A percentile compares a stretch with the other conserved stretches of the same genome.
phyloP scores from a whole-genome alignment of 2,113 vertebrate species.

The Psilopsiagon aurifrons region DNA sequence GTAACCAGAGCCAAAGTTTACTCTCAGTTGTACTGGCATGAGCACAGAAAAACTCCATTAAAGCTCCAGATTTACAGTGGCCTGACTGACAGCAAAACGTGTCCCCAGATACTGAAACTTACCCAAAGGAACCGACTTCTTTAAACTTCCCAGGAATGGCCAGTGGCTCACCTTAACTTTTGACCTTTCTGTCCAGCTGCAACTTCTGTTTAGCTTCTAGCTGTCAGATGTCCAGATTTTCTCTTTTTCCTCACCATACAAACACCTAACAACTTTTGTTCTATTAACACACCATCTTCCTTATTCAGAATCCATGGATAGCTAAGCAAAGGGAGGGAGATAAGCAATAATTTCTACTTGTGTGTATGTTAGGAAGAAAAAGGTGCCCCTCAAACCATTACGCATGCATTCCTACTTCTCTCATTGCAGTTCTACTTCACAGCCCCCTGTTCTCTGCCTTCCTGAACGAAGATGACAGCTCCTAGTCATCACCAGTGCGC shows the following conservation, averaged over 20 bases:
- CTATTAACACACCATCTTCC: neutral
- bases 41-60: neutral
- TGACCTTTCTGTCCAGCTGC: neutral
- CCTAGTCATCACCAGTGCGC: neutral
- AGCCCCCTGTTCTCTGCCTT: fast-evolving
- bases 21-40: neutral
- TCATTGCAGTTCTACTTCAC: neutral
- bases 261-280: neutral
- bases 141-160: neutral
- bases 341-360: neutral
- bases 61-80: constrained; percentile 9
- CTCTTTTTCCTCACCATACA: neutral
- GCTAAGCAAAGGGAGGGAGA: neutral
- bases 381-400: neutral
- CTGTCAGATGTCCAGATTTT: neutral
- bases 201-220: neutral
- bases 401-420: neutral
- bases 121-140: neutral
- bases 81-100: neutral
- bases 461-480: neutral
- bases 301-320: neutral
- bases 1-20: constrained; percentile 28
- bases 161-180: neutral
- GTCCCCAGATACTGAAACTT: neutral
- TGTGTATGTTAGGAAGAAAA: neutral